Base-by-base conservation (phyloP, 2,888 invertebrate genomes). In the Watsonalla binaria region DNA sequence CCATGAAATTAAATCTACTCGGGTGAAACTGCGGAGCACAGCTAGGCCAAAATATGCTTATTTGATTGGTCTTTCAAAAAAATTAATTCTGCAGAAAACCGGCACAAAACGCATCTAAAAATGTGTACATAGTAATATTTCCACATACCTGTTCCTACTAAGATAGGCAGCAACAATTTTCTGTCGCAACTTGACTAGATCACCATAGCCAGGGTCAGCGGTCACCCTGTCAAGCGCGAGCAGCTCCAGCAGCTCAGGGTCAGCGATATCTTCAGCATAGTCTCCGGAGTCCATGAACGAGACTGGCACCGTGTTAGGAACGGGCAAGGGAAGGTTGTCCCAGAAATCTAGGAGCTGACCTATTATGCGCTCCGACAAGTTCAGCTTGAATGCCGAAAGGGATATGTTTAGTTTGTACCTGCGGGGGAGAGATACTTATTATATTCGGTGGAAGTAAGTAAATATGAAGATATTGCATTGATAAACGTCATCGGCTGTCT, bases 361-460 rank as follows among this genome's bases (percentile, higher is more conserved):
- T 37, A 96, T 90, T 74, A 94, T 93, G 51, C 93, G 92, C 73
- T 96, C 96, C 0, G 96, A 96, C 42, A 96, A 82, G 80, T 95
- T 95, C 42, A 96, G 78, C 68, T 95, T 96, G 46, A 96, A 72
- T 59, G 93, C 93, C 24, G 94, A 93, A 33, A 96, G 84, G 0
- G 93, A 93, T 46, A 95, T 91, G 74, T 95, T 96, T 51, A 96
- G 89, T 84, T 96, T 96, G 72, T 95, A 94, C 77, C 95, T 96
- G 82, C n/a, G 72, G 54, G 74, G 71, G 47, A 52, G 24, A 24
- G 24, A 24, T 24, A 24, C 24, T 24, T 24, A 1, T 4, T 24
- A 4, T 24, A 24, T 24, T 24, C 24, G 24, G 24, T 24, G 24
- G 24, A 24, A 24, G n/a, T n/a, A n/a, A 2, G 24, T 1, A 24